Conservation (phyloP, 2,888 invertebrate genomes). For the Cosmia pyralina region DNA sequence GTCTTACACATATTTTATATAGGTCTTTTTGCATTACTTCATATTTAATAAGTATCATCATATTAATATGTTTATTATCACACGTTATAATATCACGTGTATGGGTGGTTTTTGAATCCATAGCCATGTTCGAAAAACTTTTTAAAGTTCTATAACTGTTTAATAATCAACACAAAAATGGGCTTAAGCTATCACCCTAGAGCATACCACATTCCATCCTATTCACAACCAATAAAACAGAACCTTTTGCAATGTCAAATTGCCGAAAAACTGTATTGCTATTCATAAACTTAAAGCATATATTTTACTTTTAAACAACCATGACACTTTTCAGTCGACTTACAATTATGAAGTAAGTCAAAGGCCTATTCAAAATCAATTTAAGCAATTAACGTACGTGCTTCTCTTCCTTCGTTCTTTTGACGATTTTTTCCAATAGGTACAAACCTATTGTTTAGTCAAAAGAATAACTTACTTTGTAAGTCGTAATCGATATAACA, state of each 20-base stretch:
- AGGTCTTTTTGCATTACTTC: background rate
- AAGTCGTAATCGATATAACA: background rate
- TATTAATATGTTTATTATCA: no score
- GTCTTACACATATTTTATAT: background rate
- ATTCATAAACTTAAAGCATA: background rate
- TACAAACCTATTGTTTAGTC: background rate
- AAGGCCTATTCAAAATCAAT: background rate
- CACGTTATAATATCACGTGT: background rate
- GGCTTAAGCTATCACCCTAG: background rate
- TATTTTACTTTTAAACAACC: background rate
- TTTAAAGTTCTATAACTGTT: background rate
- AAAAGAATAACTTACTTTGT: conserved; percentile 11
- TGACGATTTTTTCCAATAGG: background rate
- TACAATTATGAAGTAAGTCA: background rate
- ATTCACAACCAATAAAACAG: background rate
- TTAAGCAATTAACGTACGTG: background rate
- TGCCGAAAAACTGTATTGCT: background rate
- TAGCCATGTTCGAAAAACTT: background rate
- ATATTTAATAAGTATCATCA: background rate
- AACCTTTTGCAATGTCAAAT: background rate
- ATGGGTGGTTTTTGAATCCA: background rate
- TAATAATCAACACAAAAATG: background rate
- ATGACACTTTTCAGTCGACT: background rate
- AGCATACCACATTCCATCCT: background rate
- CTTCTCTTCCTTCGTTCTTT: background rate